Percentiles rank a stretch among this genome's conserved stretches.
phyloP scores from a whole-genome alignment of 2,888 invertebrate species.

The Spicauda simplicius region DNA sequence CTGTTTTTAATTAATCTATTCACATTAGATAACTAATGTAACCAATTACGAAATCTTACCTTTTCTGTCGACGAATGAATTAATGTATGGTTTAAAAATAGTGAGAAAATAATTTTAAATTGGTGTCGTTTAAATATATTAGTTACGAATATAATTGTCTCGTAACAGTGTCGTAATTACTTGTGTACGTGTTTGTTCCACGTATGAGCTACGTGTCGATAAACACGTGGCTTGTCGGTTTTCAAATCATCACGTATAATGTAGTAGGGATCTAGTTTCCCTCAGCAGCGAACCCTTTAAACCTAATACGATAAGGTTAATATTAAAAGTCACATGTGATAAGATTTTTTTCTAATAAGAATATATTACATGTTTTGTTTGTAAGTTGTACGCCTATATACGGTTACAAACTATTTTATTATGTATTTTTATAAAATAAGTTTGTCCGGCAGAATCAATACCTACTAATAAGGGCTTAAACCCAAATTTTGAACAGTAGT shows the following conservation, averaged over 20 bases:
- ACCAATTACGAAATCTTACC: background rate
- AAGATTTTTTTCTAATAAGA: background rate
- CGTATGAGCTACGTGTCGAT: conserved; percentile 17
- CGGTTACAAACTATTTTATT: too few relatives aligned
- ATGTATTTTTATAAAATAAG: too few relatives aligned
- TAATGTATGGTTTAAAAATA: background rate
- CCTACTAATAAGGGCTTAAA: too few relatives aligned
- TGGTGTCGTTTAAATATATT: background rate
- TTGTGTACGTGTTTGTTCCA: conserved; percentile 17
- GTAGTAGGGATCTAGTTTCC: background rate
- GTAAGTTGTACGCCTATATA: too few relatives aligned
- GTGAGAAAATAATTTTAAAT: background rate
- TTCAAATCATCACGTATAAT: conserved; percentile 2
- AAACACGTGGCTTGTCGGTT: conserved; percentile 5
- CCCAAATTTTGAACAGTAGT: too few relatives aligned
- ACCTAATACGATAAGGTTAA: background rate
- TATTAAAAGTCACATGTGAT: background rate
- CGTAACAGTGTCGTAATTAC: conserved; percentile 12
- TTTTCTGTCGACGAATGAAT: too few relatives aligned
- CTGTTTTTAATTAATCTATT: background rate
- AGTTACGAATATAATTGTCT: background rate
- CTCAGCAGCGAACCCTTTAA: background rate
- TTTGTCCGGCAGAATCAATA: too few relatives aligned
- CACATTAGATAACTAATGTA: background rate
- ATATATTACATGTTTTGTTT: too few relatives aligned